A percentile compares a stretch with the other conserved stretches of the same genome.
phyloP scores from a whole-genome alignment of 2,797 vertebrate genomes.

The Serranus cabrilla region DNA sequence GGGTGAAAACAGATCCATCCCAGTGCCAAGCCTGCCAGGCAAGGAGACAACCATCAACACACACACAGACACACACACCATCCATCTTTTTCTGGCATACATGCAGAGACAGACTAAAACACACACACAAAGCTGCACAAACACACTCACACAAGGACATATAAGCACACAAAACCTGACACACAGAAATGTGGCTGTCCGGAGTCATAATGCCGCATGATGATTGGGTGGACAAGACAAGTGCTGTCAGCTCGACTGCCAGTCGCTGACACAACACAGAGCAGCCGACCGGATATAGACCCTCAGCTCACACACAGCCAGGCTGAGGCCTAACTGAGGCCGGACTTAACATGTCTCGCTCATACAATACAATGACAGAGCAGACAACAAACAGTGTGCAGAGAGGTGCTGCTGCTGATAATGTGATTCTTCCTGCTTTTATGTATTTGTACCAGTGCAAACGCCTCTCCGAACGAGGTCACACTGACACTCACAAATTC shows the following conservation, averaged over 20 bases:
- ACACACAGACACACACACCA: conserved; percentile 20
- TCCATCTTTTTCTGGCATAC: conserved; percentile 33
- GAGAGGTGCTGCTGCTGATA: conserved; percentile 5
- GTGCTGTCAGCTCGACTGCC: conserved; percentile 70
- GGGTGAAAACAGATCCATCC: conserved; percentile 50
- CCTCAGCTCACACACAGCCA: conserved; percentile 35
- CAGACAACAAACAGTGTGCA: conserved; percentile 19
- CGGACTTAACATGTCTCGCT: conserved; percentile 39
- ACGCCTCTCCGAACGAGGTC: neutral
- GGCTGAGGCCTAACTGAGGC: conserved; percentile 39
- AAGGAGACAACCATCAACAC: conserved; percentile 33
- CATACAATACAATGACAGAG: conserved; percentile 39
- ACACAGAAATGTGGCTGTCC: conserved; percentile 51
- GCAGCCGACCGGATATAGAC: conserved; percentile 62
- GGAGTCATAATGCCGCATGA: conserved; percentile 49
- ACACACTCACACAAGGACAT: conserved; percentile 6
- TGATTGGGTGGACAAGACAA: conserved; percentile 65
- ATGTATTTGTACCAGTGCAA: neutral
- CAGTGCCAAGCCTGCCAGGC: conserved; percentile 18
- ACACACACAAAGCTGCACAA: conserved; percentile 34
- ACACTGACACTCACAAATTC: neutral
- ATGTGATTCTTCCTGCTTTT: no score
- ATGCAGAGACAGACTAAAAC: conserved; percentile 19
- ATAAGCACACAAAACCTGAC: conserved; percentile 19
- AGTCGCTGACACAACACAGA: conserved; percentile 78